These are phyloP conservation scores for Pseudocheirus occidentalis DNA, from an alignment of 2,797 vertebrate genomes.

Conservation along the genomic window DNA sequence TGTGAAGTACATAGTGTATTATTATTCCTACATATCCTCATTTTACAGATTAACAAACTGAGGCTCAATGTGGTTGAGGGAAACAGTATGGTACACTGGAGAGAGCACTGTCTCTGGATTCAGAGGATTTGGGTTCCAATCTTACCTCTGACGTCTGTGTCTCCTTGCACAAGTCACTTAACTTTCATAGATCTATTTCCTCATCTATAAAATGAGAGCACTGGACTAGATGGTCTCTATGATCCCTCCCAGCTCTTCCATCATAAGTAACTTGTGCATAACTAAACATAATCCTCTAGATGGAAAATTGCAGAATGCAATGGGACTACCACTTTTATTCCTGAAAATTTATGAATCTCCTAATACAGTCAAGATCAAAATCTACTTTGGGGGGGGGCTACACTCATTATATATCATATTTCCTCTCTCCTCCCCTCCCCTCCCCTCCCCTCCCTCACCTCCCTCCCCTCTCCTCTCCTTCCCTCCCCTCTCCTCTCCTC, in stretches of 20 bases:
- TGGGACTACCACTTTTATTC: background rate
- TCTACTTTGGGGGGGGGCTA: background rate
- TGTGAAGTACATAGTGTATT: background rate
- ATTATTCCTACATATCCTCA: background rate
- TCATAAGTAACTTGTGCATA: background rate
- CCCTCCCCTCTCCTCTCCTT: no score
- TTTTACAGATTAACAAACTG: conserved; percentile 39
- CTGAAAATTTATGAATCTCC: background rate
- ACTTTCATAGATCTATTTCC: background rate
- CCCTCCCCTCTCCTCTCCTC: no score
- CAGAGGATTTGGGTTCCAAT: background rate
- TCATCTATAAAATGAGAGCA: background rate
- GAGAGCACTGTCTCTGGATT: conserved; percentile 2
- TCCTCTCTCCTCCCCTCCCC: no score
- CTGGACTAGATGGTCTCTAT: background rate
- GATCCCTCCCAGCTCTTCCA: background rate
- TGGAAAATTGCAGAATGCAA: background rate
- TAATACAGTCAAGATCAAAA: background rate
- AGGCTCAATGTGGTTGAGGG: background rate
- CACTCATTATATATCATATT: no score
- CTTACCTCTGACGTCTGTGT: background rate
- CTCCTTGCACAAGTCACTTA: background rate
- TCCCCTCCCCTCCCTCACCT: no score
- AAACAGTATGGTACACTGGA: background rate
- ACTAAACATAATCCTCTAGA: background rate